Evolutionary conservation across 1,140 invertebrate genomes (phyloP).

Genomic region (Hylyphantes graminicola): DNA sequence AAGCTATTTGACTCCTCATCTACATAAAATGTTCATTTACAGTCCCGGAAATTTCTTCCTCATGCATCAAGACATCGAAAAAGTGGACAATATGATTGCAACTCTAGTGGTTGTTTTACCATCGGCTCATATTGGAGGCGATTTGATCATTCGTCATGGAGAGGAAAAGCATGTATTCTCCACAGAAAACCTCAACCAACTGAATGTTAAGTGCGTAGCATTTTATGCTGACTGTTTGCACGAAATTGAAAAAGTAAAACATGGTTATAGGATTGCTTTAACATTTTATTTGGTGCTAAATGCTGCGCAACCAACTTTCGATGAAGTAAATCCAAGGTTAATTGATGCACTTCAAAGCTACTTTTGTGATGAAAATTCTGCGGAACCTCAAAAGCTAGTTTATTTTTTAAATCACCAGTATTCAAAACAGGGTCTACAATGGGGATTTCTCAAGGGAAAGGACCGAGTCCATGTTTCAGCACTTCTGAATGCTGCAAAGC

Average conservation of each 20-base stretch:
- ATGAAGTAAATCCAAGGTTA: background rate
- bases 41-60: background rate
- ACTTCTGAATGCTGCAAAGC: background rate
- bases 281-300: slow-evolving; percentile 2
- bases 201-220: background rate
- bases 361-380: background rate
- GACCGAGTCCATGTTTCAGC: background rate
- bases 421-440: background rate
- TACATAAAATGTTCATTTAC: background rate
- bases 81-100: background rate
- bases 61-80: slow-evolving; percentile 9
- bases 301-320: background rate
- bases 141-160: background rate
- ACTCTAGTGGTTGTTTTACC: background rate
- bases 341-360: background rate
- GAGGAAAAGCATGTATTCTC: background rate
- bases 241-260: slow-evolving; percentile 3
- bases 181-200: background rate
- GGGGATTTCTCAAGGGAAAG: background rate
- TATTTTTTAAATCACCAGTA: slow-evolving; percentile 7
- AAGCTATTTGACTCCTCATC: background rate
- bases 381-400: background rate
- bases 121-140: background rate
- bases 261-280: slow-evolving; percentile 1
- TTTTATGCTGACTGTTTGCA: slow-evolving; percentile 12